Evolutionary conservation across 2,113 vertebrate species (phyloP).

Genomic region (Siphamia tubifer): DNA sequence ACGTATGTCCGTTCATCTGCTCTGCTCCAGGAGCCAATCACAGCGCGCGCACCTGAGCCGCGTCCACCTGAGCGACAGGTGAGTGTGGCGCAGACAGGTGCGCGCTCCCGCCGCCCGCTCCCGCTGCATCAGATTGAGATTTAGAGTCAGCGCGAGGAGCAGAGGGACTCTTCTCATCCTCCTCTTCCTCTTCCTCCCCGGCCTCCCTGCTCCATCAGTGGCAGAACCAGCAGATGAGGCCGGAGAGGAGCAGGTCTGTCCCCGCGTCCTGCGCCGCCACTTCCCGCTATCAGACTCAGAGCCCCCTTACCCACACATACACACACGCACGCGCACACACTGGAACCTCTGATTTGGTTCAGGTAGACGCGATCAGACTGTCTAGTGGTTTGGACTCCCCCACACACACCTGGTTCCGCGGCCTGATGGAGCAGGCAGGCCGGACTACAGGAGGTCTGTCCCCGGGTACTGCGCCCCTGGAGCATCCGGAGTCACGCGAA

Average conservation of each 20-base stretch:
- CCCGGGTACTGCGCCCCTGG: neutral
- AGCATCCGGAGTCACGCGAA: neutral
- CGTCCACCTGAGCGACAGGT: slow-evolving; percentile 58
- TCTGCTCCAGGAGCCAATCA: slow-evolving; percentile 41
- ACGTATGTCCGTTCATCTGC: neutral
- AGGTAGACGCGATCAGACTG: too few species aligned
- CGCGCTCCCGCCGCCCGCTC: neutral
- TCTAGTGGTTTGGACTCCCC: neutral
- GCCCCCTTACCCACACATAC: too few species aligned
- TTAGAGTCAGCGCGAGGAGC: too few species aligned
- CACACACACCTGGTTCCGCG: neutral
- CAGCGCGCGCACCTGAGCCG: slow-evolving; percentile 28
- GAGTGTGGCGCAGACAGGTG: slow-evolving; percentile 7
- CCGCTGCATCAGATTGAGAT: neutral
- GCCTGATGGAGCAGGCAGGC: neutral
- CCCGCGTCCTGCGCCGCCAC: too few species aligned
- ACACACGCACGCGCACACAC: too few species aligned
- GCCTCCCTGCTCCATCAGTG: too few species aligned
- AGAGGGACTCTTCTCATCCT: too few species aligned
- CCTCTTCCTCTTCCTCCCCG: too few species aligned
- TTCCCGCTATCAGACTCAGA: too few species aligned
- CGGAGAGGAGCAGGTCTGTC: too few species aligned
- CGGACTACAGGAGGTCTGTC: neutral
- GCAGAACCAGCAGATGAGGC: too few species aligned
- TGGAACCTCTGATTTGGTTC: too few species aligned